These are phyloP conservation scores for Leistus spinibarbis DNA, from an alignment of 2,888 invertebrate species.

Conservation along the genomic window DNA sequence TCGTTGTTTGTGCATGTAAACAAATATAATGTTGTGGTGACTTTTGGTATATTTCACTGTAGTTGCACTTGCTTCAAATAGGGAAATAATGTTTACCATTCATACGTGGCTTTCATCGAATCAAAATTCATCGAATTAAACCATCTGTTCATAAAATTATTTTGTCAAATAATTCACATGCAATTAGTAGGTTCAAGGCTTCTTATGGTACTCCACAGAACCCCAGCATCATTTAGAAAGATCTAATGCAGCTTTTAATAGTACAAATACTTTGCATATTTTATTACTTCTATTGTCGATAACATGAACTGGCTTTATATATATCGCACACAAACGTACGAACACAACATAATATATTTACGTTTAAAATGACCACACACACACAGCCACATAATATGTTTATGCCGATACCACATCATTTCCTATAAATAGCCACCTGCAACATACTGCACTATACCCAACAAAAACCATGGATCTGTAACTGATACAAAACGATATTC, in stretches of 20 bases:
- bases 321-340: background rate
- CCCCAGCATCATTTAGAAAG: background rate
- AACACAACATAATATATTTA: background rate
- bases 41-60: background rate
- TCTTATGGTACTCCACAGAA: background rate
- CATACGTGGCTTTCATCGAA: too few species aligned
- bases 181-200: background rate
- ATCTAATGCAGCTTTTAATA: background rate
- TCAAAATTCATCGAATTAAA: too few species aligned
- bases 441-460: background rate
- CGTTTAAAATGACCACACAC: background rate
- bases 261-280: background rate
- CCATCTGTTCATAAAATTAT: too few species aligned
- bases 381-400: background rate
- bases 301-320: background rate
- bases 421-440: slow-evolving; percentile 7
- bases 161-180: too few species aligned
- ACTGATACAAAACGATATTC: background rate
- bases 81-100: too few species aligned
- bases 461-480: background rate
- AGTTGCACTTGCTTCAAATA: too few species aligned
- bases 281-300: background rate
- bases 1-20: background rate
- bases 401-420: slow-evolving; percentile 9
- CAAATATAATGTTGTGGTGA: background rate